phyloP scores from a whole-genome alignment of 1,140 invertebrate genomes.

The Bombus superbus region DNA sequence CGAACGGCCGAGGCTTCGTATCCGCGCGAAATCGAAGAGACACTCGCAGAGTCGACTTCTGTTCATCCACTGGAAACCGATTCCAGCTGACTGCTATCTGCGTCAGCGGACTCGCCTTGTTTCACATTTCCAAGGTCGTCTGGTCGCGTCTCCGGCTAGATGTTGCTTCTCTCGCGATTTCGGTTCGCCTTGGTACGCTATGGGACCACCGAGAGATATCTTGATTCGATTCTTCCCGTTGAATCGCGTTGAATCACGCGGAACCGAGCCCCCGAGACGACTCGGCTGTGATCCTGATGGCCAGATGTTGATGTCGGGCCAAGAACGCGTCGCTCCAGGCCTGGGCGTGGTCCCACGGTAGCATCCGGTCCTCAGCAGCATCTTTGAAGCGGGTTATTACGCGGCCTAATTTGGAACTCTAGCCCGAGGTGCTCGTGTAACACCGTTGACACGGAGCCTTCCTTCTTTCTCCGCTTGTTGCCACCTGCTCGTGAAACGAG shows the following conservation, averaged over 20 bases:
- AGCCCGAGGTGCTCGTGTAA: constrained; percentile 54
- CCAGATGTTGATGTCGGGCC: constrained; percentile 13
- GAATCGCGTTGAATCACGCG: not conserved
- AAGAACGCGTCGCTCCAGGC: constrained; percentile 71
- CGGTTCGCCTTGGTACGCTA: not conserved
- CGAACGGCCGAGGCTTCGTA: constrained; percentile 61
- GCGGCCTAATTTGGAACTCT: constrained; percentile 72
- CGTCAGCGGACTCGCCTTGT: constrained; percentile 57
- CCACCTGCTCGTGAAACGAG: not conserved
- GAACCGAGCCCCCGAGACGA: constrained; percentile 19
- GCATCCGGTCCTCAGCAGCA: constrained; percentile 61
- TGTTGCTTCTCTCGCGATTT: not conserved
- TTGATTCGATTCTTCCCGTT: not conserved
- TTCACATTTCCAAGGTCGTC: constrained; percentile 69
- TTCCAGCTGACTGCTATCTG: constrained; percentile 58
- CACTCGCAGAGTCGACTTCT: constrained; percentile 63
- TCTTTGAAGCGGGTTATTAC: constrained; percentile 70
- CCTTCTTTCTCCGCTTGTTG: not conserved
- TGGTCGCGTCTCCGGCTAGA: constrained; percentile 30
- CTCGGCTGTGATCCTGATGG: not conserved
- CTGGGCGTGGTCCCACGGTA: constrained; percentile 77
- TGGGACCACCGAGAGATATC: not conserved
- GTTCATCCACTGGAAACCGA: constrained; percentile 76
- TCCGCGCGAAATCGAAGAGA: constrained; percentile 72
- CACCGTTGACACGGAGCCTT: constrained; percentile 13